Evolutionary conservation across 1,140 invertebrate species (phyloP), one percentile per base, ranked within the genome.

Genomic region (Manduca sexta): DNA sequence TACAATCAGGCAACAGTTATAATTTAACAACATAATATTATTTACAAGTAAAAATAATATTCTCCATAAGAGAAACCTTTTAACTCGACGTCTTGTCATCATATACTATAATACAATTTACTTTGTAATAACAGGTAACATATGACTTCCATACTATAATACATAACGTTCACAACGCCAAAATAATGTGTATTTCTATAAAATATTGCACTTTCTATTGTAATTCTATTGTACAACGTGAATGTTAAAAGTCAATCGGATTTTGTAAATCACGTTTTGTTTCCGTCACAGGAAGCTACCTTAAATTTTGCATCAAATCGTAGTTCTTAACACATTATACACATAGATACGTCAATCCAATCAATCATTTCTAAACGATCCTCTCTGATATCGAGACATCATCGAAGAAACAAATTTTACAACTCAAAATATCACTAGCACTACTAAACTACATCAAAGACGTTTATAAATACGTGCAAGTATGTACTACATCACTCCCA

Each of bases 121-220:
- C 68, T 83, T 85, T 80, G 74, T 80, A 77, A 85, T 82, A 85
- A 85, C 82, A 85, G 82, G 82, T 85, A 85, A 85, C 82, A 85
- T 85, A 72, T 83, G 79, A 85, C 79, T 85, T 84, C 69, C 73
- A 77, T 70, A 75, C 73, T 83, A 83, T 83, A 78, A 79, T 83
- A 85, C 74, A 83, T 71, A 82, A 85, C 82, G 78, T 85, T 85
- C 77, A 85, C 78, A 85, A 85, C 78, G 79, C 76, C 72, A 77
- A 80, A 76, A 78, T 70, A 74, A 64, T 75, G 57, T 72, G 69
- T 73, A 77, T 69, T 65, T 69, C 67, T 81, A 78, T 77, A 80
- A 72, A 79, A 73, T 84, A 84, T 82, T 81, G 79, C 82, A 82
- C 82, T 67, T 61, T 54, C 69, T 73, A n/a, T n/a, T n/a, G 74